Conservation (phyloP, 1,140 invertebrate species). For the Wiebesia pumilae region DNA sequence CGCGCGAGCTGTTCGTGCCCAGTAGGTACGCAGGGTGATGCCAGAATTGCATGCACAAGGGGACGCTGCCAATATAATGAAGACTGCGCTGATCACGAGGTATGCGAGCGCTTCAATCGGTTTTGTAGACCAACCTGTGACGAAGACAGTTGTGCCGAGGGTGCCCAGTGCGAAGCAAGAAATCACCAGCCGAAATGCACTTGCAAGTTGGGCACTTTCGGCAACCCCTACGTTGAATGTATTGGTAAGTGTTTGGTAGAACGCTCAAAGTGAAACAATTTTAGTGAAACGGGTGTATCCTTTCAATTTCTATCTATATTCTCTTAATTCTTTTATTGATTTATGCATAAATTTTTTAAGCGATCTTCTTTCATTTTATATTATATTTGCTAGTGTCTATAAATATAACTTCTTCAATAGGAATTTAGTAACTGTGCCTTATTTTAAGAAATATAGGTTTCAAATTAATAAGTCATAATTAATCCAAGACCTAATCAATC, state of each 20-base stretch:
- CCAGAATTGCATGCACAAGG: constrained; percentile 86
- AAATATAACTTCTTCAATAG: too few species aligned
- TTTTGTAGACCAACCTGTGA: constrained; percentile 89
- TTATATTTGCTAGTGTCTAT: too few species aligned
- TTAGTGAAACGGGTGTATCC: too few species aligned
- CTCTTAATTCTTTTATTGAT: not conserved
- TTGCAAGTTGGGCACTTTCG: constrained; percentile 83
- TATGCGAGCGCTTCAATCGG: constrained; percentile 89
- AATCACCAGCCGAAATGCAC: constrained; percentile 87
- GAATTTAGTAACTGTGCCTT: too few species aligned
- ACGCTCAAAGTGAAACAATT: too few species aligned
- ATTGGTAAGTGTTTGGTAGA: constrained; percentile 63
- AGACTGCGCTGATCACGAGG: constrained; percentile 90
- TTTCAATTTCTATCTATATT: too few species aligned
- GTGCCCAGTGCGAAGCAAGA: constrained; percentile 83
- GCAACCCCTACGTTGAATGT: constrained; percentile 88
- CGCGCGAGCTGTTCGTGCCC: constrained; percentile 88
- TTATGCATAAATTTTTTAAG: too few species aligned
- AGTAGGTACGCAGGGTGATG: constrained; percentile 88
- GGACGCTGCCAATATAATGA: constrained; percentile 91
- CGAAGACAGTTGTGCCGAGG: constrained; percentile 83
- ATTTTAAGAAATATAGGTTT: too few species aligned
- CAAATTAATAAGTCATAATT: not conserved
- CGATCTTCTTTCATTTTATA: too few species aligned
- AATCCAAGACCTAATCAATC: not conserved